Percentiles rank a stretch among this genome's conserved stretches.
Conservation (phyloP, 1,140 invertebrate genomes). For the Drosophila busckii region DNA sequence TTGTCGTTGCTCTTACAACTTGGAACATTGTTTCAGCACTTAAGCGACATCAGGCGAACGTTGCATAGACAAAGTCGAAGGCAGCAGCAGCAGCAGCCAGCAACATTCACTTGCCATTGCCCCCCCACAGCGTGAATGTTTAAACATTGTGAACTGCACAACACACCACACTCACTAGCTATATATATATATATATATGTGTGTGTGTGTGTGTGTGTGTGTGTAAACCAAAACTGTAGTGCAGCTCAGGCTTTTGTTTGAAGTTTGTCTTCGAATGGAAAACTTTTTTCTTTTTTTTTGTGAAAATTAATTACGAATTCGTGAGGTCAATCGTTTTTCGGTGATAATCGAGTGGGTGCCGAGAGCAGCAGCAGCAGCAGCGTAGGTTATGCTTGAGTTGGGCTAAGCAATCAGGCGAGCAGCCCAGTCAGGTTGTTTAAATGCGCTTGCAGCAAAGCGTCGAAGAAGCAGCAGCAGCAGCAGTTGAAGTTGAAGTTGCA, state of each 20-base stretch:
- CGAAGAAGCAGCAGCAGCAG: neutral
- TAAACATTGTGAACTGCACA: slow-evolving; percentile 57
- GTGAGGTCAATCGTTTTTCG: slow-evolving; percentile 76
- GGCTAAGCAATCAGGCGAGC: neutral
- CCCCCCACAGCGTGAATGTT: slow-evolving; percentile 63
- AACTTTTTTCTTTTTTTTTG: too few relatives aligned
- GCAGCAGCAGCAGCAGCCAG: slow-evolving; percentile 22
- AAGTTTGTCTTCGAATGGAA: slow-evolving; percentile 77
- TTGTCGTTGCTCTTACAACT: slow-evolving; percentile 70
- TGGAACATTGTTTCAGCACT: slow-evolving; percentile 76
- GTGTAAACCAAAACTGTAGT: too few relatives aligned
- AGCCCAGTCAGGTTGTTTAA: slow-evolving; percentile 49
- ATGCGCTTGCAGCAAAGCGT: slow-evolving; percentile 42
- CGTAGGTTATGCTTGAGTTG: neutral
- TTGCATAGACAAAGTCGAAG: slow-evolving; percentile 29
- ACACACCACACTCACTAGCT: slow-evolving; percentile 1
- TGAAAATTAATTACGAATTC: slow-evolving; percentile 78
- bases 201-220: slow-evolving; percentile 6
- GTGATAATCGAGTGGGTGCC: slow-evolving; percentile 75
- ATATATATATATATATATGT: slow-evolving; percentile 1
- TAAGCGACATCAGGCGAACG: slow-evolving; percentile 70
- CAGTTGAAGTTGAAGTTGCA: neutral
- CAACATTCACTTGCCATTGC: slow-evolving; percentile 41
- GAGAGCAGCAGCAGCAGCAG: slow-evolving; percentile 20
- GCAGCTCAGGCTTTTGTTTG: slow-evolving; percentile 58